Evolutionary conservation across 2,888 invertebrate genomes (phyloP).

Genomic region (Globia sparganii): DNA sequence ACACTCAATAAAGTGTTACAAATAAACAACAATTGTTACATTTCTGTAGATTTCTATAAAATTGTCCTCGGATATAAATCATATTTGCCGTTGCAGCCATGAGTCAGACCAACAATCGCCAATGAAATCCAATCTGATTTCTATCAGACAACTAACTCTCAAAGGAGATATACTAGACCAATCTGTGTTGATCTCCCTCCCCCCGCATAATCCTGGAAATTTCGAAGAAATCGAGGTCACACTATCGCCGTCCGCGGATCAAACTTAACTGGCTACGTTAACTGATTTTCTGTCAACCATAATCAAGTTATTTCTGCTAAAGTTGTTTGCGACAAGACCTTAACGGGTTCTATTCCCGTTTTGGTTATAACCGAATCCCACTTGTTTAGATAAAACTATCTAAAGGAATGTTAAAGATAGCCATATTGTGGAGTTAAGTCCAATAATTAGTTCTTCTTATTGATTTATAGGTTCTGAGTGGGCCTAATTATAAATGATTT

Average conservation of each 20-base stretch:
- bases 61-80: slow-evolving; percentile 60
- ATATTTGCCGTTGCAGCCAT: slow-evolving; percentile 45
- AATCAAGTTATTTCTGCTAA: slow-evolving; percentile 74
- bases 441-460: slow-evolving; percentile 47
- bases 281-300: slow-evolving; percentile 73
- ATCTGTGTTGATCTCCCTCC: slow-evolving; percentile 4
- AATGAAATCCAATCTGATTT: slow-evolving; percentile 73
- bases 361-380: slow-evolving; percentile 69
- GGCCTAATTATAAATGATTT: slow-evolving; percentile 56
- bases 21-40: slow-evolving; percentile 52
- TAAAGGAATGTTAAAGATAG: slow-evolving; percentile 63
- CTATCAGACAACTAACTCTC: slow-evolving; percentile 68
- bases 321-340: slow-evolving; percentile 67
- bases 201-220: slow-evolving; percentile 32
- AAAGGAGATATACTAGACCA: slow-evolving; percentile 57
- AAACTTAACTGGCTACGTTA: slow-evolving; percentile 58
- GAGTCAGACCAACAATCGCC: slow-evolving; percentile 68
- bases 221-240: slow-evolving; percentile 46
- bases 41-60: slow-evolving; percentile 48
- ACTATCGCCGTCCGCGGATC: slow-evolving; percentile 49
- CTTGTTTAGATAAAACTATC: slow-evolving; percentile 67
- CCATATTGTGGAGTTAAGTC: slow-evolving; percentile 43
- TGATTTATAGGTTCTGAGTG: slow-evolving; percentile 47
- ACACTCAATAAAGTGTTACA: slow-evolving; percentile 41
- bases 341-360: slow-evolving; percentile 67